Conservation (phyloP, 2,888 invertebrate genomes). For the Podabrus alpinus region DNA sequence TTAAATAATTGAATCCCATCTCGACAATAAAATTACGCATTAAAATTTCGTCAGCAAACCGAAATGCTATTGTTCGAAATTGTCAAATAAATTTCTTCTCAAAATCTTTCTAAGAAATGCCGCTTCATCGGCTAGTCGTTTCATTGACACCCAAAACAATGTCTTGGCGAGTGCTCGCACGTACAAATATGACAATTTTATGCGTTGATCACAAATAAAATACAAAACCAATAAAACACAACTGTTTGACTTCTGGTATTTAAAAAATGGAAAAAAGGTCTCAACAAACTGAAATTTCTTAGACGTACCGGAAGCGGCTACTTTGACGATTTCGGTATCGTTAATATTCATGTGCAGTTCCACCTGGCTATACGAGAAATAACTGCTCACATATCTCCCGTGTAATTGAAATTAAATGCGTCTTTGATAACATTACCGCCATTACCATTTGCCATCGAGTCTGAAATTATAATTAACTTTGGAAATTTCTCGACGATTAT, state of each 20-base stretch:
- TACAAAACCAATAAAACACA: constrained; percentile 38
- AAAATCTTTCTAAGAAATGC: constrained; percentile 7
- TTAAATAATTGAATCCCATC: neutral
- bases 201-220: constrained; percentile 22
- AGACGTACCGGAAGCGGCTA: constrained; percentile 49
- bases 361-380: constrained; percentile 46
- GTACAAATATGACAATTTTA: constrained; percentile 20
- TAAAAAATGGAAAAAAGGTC: constrained; percentile 10
- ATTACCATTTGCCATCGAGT: constrained; percentile 35
- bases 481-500: constrained; percentile 23
- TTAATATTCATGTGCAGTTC: constrained; percentile 53
- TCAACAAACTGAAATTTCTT: constrained; percentile 19
- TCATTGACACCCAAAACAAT: constrained; percentile 23
- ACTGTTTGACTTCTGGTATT: constrained; percentile 31
- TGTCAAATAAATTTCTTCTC: neutral
- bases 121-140: neutral
- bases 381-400: constrained; percentile 45
- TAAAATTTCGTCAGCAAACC: neutral
- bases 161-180: constrained; percentile 12
- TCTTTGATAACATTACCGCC: constrained; percentile 38
- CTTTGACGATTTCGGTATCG: constrained; percentile 54
- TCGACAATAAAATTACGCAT: neutral
- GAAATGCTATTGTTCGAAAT: neutral
- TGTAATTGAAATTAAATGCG: constrained; percentile 49
- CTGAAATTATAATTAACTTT: constrained; percentile 46